A percentile compares a stretch with the other conserved stretches of the same genome.
Evolutionary conservation across 1,140 invertebrate species (phyloP).

Genomic region (Zaprionus kolodkinae): DNA sequence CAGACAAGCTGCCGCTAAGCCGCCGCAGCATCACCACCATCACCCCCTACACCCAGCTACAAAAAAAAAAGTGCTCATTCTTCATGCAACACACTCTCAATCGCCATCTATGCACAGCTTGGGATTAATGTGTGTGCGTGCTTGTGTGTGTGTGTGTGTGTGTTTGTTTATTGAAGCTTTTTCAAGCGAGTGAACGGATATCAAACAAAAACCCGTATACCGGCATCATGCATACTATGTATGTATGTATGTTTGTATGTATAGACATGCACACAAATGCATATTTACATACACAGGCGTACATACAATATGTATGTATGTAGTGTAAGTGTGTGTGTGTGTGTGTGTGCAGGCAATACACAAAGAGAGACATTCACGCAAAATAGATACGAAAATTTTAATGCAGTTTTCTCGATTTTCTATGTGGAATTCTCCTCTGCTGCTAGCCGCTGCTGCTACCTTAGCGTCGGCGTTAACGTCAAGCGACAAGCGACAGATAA

Average conservation of each 20-base stretch:
- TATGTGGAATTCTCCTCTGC: slow-evolving; percentile 63
- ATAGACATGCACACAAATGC: not conserved
- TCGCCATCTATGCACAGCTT: slow-evolving; percentile 33
- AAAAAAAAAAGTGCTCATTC: slow-evolving; percentile 4
- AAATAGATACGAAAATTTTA: slow-evolving; percentile 68
- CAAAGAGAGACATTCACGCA: slow-evolving; percentile 21
- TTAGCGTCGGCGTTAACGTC: slow-evolving; percentile 22
- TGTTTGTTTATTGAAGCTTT: slow-evolving; percentile 30
- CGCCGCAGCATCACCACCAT: no score
- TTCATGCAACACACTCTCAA: slow-evolving; percentile 30
- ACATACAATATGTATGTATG: no score
- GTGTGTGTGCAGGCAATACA: slow-evolving; percentile 1
- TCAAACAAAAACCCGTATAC: slow-evolving; percentile 32
- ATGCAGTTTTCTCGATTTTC: slow-evolving; percentile 79
- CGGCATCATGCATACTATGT: slow-evolving; percentile 24
- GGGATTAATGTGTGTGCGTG: slow-evolving; percentile 38
- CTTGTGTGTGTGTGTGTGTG: slow-evolving; percentile 24
- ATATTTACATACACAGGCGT: not conserved
- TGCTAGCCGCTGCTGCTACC: slow-evolving; percentile 23
- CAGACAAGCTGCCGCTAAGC: slow-evolving; percentile 15
- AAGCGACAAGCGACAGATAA: slow-evolving; percentile 36
- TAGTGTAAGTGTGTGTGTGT: slow-evolving; percentile 9
- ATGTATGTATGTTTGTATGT: not conserved
- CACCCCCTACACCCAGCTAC: not conserved
- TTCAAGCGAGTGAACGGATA: slow-evolving; percentile 50